Base-by-base conservation (phyloP, 2,797 vertebrate genomes). In the Odontamblyopus rebecca region DNA sequence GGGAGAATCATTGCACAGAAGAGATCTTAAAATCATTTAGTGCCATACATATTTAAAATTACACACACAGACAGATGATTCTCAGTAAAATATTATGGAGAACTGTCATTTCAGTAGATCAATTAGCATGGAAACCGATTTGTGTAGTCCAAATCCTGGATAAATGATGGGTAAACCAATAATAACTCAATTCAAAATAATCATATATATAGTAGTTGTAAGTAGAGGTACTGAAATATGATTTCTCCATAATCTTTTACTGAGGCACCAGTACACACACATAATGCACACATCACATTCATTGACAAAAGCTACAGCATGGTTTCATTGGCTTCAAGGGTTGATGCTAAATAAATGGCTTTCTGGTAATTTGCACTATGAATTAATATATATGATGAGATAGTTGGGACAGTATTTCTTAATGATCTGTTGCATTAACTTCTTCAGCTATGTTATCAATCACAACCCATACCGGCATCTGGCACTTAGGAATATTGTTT, bases 1-100 rank as follows among this genome's bases (percentile, higher is more conserved):
- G 61, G 73, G 56, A 74, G 74, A 74, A 72, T 80, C 87, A 84
- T 75, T 73, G 80, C 78, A 88, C 80, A 80, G 74, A 69, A 63
- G n/a, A 57, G 32, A 64, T 35, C 27, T 66, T 29, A 74, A 16
- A 13, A n/a, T 19, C 6, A 57, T 77, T 83, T 76, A 66, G 68
- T 56, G 75, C 73, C 51, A 71, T 71, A 78, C 11, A 13, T 44
- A 32, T 32, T 32, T 23, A 23, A 23, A 23, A 64, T 81, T 85
- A 82, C 72, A 70, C 65, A 54, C 61, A 27, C 63, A 79, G 81
- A 60, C 67, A 19, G 35, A 38, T 44, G n/a, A 19, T 5, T 35
- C 29, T 62, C 18, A 35, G 8, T 9, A 38, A 35, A 35, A 62
- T 32, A 38, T 62, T 9, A 62, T 38, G 18, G 27, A 59, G 6